Evolutionary conservation across 2,888 invertebrate species (phyloP), one percentile per base, ranked within the genome.

Genomic region (Aproaerema taeniolella): DNA sequence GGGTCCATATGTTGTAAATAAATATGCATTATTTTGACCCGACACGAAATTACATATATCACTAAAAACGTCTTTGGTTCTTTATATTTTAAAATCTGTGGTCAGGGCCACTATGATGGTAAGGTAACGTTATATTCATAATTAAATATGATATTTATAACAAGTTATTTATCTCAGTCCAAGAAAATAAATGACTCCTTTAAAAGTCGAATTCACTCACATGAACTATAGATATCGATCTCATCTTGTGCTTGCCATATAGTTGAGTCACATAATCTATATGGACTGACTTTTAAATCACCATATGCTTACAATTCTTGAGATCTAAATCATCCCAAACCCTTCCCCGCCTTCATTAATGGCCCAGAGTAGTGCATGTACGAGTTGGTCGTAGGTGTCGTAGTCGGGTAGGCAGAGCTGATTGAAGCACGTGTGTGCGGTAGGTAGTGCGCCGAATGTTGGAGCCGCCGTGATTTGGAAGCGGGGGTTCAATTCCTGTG

Each of bases 311-410:
- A n/a, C n/a, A n/a, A n/a, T n/a, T n/a, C n/a, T n/a, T n/a, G n/a
- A n/a, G n/a, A 26, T 14, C 16, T 62, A 80, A 26, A 82, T 74
- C 78, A 83, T 75, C 35, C 70, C 81, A 78, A 98, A 98, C 8
- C 97, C 98, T 88, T 97, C 97, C 24, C 94, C 95, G 30, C 97
- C 97, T 87, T 98, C 98, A 79, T 95, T 97, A 74, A 97, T 96
- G 52, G 98, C 97, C 75, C 96, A 88, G 9, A 96, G 89, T 41
- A 98, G 88, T 29, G 96, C 94, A 68, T 93, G 94, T 67, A 97
- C 97, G 53, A 98, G 95, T 60, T 94, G 95, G 74, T 97, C 97
- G 81, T 97, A 97, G 59, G 91, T 92, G 77, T 97, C 96, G 83
- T 97, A 97, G 81, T 96, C 96, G 13, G 97, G 97, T 63, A 98